Evolutionary conservation across 2,113 vertebrate species (phyloP).

Genomic region (Ammodytes dubius): DNA sequence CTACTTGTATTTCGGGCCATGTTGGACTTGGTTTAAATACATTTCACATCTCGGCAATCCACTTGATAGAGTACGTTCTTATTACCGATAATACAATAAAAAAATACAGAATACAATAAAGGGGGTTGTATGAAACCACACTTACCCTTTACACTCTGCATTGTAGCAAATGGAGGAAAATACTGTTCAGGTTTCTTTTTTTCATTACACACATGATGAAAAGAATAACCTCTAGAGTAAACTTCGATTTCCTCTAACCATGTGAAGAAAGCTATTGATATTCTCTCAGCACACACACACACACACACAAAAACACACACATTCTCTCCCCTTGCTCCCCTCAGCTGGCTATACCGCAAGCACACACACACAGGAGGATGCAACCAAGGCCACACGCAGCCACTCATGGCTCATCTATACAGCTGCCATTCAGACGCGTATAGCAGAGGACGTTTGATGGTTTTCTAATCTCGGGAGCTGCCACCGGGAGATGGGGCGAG

Average conservation of each 20-base stretch:
- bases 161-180: not conserved
- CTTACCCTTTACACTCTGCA: not conserved
- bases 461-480: constrained; percentile 83
- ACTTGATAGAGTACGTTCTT: not conserved
- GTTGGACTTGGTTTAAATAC: too few species aligned
- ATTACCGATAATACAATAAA: not conserved
- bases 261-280: constrained; percentile 59
- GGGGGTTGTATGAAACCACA: not conserved
- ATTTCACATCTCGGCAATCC: not conserved
- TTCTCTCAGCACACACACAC: constrained; percentile 51
- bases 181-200: not conserved
- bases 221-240: constrained; percentile 27
- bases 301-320: constrained; percentile 32
- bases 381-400: constrained; percentile 72
- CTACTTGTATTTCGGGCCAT: not conserved
- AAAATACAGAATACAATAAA: too few species aligned
- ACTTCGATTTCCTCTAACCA: constrained; percentile 49
- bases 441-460: constrained; percentile 79
- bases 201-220: constrained; percentile 18
- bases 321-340: constrained; percentile 28
- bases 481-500: constrained; percentile 76
- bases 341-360: constrained; percentile 35
- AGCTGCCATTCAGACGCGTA: constrained; percentile 80
- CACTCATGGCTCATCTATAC: constrained; percentile 74
- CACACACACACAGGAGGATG: constrained; percentile 43